Percentiles rank a stretch among this genome's conserved stretches.
These are phyloP conservation scores for Phylloscopus collybita DNA, from an alignment of 2,797 vertebrate species.

Conservation along the genomic window DNA sequence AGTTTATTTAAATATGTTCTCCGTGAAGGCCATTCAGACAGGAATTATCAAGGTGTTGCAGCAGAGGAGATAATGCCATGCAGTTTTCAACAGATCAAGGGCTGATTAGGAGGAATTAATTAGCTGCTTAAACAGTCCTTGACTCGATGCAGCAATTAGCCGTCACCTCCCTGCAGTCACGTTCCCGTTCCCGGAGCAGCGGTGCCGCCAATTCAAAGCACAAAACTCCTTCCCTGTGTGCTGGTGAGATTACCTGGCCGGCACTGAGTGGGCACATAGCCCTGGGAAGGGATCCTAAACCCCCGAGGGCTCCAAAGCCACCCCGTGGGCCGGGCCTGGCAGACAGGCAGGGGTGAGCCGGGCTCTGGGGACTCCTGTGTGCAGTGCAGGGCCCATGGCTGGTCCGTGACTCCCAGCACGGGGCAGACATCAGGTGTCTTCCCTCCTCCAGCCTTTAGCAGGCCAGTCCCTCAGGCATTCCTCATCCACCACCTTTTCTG, in stretches of 20 bases:
- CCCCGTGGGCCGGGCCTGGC: not conserved
- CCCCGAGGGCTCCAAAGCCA: not conserved
- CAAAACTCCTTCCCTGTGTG: not conserved
- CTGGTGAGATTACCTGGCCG: not conserved
- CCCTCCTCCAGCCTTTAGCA: not conserved
- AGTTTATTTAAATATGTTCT: constrained; percentile 75
- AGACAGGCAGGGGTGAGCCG: not conserved
- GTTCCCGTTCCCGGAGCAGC: constrained; percentile 19
- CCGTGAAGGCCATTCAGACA: constrained; percentile 57
- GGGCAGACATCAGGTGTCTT: fast-evolving
- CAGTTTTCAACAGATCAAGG: constrained; percentile 59
- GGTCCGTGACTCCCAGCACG: fast-evolving
- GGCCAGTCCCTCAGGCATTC: not conserved
- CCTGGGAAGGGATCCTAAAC: not conserved
- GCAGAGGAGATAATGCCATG: constrained; percentile 69
- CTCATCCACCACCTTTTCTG: not conserved
- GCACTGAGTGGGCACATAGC: not conserved
- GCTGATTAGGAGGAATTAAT: constrained; percentile 76
- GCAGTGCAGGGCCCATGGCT: fast-evolving
- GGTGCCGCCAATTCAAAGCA: not conserved
- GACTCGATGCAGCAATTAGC: constrained; percentile 67
- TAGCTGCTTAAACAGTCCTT: constrained; percentile 69
- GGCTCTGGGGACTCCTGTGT: not conserved
- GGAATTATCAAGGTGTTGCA: constrained; percentile 71
- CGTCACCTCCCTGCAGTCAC: constrained; percentile 16